Evolutionary conservation across 2,113 vertebrate species (phyloP), one percentile per base, ranked within the genome.

Genomic region (Dunckerocampus dactyliophorus): DNA sequence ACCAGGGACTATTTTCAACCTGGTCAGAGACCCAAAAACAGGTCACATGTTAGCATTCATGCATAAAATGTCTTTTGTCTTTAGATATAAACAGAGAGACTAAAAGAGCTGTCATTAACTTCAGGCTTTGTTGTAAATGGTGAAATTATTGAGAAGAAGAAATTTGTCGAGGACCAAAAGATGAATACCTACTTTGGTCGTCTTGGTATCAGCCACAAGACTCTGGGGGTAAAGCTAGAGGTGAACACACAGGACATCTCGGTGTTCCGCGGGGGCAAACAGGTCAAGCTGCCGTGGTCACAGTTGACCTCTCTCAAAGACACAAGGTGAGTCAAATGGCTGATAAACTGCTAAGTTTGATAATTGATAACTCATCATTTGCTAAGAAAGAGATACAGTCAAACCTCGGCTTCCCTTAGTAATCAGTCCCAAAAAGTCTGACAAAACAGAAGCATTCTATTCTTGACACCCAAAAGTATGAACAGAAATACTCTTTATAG

Each of bases 71-170:
- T 53, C 1, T 45, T 53, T 28, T 39, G 49, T 13, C 43, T 16
- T 61, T 12, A 39, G 17, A 54, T 17, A 46, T n/a, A 4, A 28
- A 16, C 20, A 34, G 39, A 1, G 11, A 4, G 16, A 49, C 15
- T 50, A 58, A 69, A 10, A 31, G 56, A 47, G 4, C 60, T 6
- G 13, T 43, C 13, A 10, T 61, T 58, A 10, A 57, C 56, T 65
- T 50, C 59, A 97, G 95, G 94, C 45, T 84, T 95, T 79, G 81
- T 83, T 46, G 90, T 95, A 8, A 95, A 95, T 13, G 94, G 93
- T 12, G 81, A 96, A 75, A 91, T 94, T 56, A 93, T 93, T 72
- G 93, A 92, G 19, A 92, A 94, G 43, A 93, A 93, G 84, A 89
- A 50, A 68, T 42, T 67, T 8, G 19, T 14, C 53, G 80, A 62